Percentiles rank a stretch among this genome's conserved stretches.
Evolutionary conservation across 2,888 invertebrate genomes (phyloP).

Genomic region (Papilio demoleus): DNA sequence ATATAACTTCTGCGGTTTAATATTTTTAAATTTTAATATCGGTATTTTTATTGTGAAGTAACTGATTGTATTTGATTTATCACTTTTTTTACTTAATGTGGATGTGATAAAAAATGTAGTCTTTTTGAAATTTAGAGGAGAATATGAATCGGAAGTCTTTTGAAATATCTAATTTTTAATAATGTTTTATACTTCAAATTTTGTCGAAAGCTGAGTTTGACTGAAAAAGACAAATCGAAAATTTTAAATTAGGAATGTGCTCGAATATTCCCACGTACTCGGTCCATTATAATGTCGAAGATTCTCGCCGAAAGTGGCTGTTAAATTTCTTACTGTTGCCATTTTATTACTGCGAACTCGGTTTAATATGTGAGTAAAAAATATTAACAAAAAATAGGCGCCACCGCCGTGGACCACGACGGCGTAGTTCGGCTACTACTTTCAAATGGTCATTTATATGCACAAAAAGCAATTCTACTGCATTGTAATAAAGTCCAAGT

Average conservation of each 20-base stretch:
- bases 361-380: constrained; percentile 75
- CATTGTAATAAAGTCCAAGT: constrained; percentile 19
- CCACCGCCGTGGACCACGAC: constrained; percentile 68
- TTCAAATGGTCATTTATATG: neutral
- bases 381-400: constrained; percentile 80
- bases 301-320: constrained; percentile 69
- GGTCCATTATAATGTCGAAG: constrained; percentile 62
- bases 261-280: constrained; percentile 56
- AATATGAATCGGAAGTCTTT: neutral
- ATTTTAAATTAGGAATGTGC: constrained; percentile 46
- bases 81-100: neutral
- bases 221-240: constrained; percentile 42
- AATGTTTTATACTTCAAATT: too few relatives aligned
- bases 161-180: too few relatives aligned
- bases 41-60: neutral
- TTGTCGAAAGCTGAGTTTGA: neutral
- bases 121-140: too few relatives aligned
- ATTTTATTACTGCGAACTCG: constrained; percentile 78
- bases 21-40: neutral
- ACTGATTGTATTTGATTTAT: too few relatives aligned
- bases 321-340: constrained; percentile 76
- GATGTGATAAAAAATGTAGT: neutral
- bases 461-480: constrained; percentile 13
- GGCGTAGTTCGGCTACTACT: constrained; percentile 34
- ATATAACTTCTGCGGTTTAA: neutral